phyloP scores from a whole-genome alignment of 1,140 invertebrate genomes.

The Dinoponera quadriceps region DNA sequence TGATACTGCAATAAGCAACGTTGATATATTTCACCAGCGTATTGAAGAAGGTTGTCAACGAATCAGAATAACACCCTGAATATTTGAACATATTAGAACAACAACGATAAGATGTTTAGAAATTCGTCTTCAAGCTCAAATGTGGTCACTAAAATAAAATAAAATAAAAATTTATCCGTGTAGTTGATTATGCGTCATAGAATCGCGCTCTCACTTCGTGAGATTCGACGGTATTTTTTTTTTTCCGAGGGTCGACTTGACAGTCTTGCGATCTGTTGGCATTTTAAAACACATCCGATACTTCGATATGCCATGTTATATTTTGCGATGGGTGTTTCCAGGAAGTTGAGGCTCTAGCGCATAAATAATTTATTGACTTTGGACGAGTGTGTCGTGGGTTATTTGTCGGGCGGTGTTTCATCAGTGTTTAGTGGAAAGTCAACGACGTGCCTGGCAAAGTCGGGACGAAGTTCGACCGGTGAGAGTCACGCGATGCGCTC shows the following conservation, averaged over 20 bases:
- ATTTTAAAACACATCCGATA: not conserved
- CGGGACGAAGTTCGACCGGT: slow-evolving; percentile 49
- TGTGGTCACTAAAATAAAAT: too few species aligned
- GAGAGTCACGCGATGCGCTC: slow-evolving; percentile 57
- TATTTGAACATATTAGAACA: too few species aligned
- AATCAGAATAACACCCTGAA: too few species aligned
- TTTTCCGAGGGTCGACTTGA: not conserved
- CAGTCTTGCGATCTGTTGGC: not conserved
- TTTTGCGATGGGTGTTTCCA: not conserved
- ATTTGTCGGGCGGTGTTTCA: slow-evolving; percentile 58
- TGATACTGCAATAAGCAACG: too few species aligned
- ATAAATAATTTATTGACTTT: slow-evolving; percentile 65
- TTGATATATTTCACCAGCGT: too few species aligned
- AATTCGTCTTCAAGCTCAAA: too few species aligned
- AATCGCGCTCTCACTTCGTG: too few species aligned
- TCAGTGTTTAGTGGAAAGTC: slow-evolving; percentile 64
- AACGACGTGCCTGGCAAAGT: slow-evolving; percentile 51
- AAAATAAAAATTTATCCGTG: too few species aligned
- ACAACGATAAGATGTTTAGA: too few species aligned
- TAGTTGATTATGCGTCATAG: too few species aligned
- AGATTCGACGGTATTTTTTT: too few species aligned
- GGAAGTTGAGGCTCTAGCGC: slow-evolving; percentile 9
- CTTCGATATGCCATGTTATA: not conserved
- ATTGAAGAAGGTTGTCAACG: too few species aligned
- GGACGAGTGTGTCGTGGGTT: slow-evolving; percentile 44